Conservation (phyloP, 2,888 invertebrate species). For the Bhutanitis thaidina region DNA sequence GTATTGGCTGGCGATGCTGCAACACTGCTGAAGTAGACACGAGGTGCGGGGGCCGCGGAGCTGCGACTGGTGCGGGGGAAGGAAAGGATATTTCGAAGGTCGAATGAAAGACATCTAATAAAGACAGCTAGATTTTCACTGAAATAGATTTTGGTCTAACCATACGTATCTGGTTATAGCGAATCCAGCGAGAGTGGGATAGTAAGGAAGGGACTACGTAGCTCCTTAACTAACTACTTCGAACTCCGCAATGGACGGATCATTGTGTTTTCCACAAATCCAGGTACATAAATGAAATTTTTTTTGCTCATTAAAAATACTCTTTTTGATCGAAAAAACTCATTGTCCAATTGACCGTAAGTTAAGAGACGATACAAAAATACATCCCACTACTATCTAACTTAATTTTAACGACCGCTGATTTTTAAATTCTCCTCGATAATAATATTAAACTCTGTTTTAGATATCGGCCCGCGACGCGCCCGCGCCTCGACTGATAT, state of each 20-base stretch:
- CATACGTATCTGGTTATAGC: neutral
- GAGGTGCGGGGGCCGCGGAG: conserved; percentile 51
- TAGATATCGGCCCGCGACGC: conserved; percentile 38
- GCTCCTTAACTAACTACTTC: conserved; percentile 58
- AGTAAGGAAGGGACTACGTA: conserved; percentile 38
- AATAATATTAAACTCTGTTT: conserved; percentile 3
- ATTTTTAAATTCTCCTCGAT: conserved; percentile 39
- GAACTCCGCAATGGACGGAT: conserved; percentile 72
- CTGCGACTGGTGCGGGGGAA: conserved; percentile 20
- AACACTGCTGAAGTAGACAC: neutral
- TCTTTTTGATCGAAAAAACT: conserved; percentile 26
- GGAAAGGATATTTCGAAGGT: neutral
- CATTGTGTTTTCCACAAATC: conserved; percentile 44
- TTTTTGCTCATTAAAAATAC: conserved; percentile 25
- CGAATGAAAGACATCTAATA: neutral
- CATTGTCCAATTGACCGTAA: conserved; percentile 59
- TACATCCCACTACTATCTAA: conserved; percentile 64
- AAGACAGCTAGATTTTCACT: neutral
- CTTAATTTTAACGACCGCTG: conserved; percentile 53
- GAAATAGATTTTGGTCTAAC: neutral
- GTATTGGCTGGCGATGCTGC: neutral
- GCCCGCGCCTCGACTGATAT: conserved; percentile 51
- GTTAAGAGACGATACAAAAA: conserved; percentile 64
- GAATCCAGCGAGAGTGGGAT: conserved; percentile 7
- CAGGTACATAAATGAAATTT: conserved; percentile 64